Evolutionary conservation across 2,888 invertebrate species (phyloP).

Genomic region (Agonopterix heracliana): DNA sequence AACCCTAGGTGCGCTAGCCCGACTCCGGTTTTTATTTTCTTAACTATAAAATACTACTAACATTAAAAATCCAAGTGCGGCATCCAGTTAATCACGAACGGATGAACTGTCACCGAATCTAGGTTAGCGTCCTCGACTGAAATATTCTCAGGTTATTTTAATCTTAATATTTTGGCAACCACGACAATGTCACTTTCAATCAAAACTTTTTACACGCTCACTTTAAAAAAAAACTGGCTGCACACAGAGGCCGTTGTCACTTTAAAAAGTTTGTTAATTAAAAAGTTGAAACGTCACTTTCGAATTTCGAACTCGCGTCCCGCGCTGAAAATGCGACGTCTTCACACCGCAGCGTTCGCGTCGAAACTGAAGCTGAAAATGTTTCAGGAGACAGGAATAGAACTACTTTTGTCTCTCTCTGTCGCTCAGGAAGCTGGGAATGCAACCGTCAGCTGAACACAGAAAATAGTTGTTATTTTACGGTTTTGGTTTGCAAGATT

Average conservation of each 20-base stretch:
- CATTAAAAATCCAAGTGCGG: not conserved
- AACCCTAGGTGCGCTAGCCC: too few species aligned
- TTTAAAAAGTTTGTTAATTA: constrained; percentile 6
- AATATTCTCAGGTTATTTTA: constrained; percentile 42
- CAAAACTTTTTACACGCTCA: not conserved
- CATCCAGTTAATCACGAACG: not conserved
- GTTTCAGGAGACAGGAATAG: constrained; percentile 1
- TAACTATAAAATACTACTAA: not conserved
- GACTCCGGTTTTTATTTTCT: too few species aligned
- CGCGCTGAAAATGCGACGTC: constrained; percentile 10
- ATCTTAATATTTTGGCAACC: constrained; percentile 36
- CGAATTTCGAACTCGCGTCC: constrained; percentile 15
- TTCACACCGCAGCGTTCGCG: constrained; percentile 16
- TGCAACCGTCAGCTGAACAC: not conserved
- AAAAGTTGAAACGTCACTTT: constrained; percentile 20
- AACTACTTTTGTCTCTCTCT: not conserved
- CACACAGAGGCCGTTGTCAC: too few species aligned
- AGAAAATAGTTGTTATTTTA: too few species aligned
- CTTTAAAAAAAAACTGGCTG: not conserved
- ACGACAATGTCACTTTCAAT: constrained; percentile 13
- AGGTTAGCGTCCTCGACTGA: constrained; percentile 32
- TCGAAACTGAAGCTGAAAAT: constrained; percentile 23
- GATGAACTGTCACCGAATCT: not conserved
- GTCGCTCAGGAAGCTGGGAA: not conserved
- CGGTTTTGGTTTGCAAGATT: too few species aligned